These are phyloP conservation scores for Staurois parvus DNA, from an alignment of 2,797 vertebrate species.

Conservation along the genomic window DNA sequence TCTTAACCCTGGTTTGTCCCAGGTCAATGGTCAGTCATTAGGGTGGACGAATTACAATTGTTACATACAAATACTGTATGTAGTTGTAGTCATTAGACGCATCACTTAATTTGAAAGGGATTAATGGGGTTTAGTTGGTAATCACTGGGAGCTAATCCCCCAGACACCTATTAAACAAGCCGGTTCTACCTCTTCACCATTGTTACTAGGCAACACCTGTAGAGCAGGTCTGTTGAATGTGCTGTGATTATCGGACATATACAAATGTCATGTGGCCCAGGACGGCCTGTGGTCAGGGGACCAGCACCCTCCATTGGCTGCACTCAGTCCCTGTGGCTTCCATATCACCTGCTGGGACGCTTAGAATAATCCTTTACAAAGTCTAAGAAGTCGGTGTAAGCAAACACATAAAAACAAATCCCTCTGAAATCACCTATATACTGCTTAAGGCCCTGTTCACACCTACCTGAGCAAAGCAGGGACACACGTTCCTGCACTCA, in stretches of 20 bases:
- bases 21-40: constrained; percentile 22
- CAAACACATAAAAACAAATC: too few relatives aligned
- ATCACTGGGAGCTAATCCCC: constrained; percentile 58
- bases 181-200: constrained; percentile 50
- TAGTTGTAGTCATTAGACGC: constrained; percentile 47
- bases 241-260: neutral
- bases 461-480: too few relatives aligned
- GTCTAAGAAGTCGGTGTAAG: too few relatives aligned
- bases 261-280: constrained; percentile 25
- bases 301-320: neutral
- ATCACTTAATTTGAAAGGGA: constrained; percentile 60
- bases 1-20: neutral
- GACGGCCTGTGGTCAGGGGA: neutral
- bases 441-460: too few relatives aligned
- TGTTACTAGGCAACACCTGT: constrained; percentile 52
- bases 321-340: neutral
- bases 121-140: constrained; percentile 62
- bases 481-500: too few relatives aligned
- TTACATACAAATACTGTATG: constrained; percentile 53
- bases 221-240: constrained; percentile 30
- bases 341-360: neutral
- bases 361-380: too few relatives aligned
- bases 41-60: constrained; percentile 35
- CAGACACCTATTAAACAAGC: constrained; percentile 60
- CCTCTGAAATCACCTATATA: too few relatives aligned